phyloP scores from a whole-genome alignment of 2,888 invertebrate species.

The Spisula subtruncata region DNA sequence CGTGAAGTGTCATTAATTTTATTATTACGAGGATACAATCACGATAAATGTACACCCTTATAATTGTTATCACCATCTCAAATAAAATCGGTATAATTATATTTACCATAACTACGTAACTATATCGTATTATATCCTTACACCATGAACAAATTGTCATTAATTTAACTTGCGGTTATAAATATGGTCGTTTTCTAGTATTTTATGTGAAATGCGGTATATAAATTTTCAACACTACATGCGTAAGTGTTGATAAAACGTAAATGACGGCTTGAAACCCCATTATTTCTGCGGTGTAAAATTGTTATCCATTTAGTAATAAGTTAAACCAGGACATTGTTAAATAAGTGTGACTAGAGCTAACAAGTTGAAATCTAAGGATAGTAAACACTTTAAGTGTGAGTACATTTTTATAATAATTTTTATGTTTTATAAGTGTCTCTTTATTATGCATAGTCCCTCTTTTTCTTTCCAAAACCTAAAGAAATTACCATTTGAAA shows the following conservation, averaged over 20 bases:
- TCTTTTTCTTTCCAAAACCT: no score
- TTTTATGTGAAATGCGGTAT: conserved; percentile 8
- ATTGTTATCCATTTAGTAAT: not conserved
- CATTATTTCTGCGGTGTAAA: not conserved
- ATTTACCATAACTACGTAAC: not conserved
- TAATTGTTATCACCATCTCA: not conserved
- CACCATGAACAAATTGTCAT: not conserved
- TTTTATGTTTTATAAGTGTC: no score
- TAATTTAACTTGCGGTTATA: not conserved
- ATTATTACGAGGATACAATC: not conserved
- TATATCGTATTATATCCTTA: not conserved
- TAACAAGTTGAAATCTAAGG: no score
- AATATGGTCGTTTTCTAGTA: not conserved
- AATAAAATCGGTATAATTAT: not conserved
- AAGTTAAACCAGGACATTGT: not conserved
- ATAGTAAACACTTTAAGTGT: no score
- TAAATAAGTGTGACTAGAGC: no score
- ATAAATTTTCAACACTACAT: not conserved
- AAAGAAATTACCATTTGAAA: no score
- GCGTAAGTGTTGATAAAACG: not conserved
- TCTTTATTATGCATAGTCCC: no score
- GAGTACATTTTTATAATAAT: no score
- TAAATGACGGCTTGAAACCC: not conserved
- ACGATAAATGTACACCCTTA: not conserved
- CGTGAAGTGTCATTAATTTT: not conserved